phyloP scores from a whole-genome alignment of 2,797 vertebrate genomes.

The Periparus ater region DNA sequence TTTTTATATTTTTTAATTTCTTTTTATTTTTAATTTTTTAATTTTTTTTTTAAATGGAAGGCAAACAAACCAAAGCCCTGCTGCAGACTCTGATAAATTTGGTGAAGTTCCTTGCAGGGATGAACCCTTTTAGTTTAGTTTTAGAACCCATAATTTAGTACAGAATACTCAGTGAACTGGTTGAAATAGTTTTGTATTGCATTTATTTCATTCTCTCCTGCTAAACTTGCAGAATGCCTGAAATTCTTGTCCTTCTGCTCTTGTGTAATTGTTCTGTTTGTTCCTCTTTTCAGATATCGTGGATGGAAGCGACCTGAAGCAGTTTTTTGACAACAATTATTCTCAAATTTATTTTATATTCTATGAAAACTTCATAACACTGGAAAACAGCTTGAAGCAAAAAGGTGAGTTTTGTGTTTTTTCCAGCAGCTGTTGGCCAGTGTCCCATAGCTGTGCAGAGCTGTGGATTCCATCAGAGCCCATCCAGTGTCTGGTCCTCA shows the following conservation, averaged over 20 bases:
- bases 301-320: conserved; percentile 93
- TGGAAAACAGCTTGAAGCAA: conserved; percentile 98
- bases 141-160: not conserved
- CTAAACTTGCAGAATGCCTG: not conserved
- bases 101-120: not conserved
- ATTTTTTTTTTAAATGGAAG: not conserved
- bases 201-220: not conserved
- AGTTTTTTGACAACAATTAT: conserved; percentile 95
- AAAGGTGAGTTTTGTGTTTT: conserved; percentile 84
- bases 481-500: not conserved
- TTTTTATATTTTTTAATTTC: not conserved
- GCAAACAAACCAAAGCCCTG: not conserved
- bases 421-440: not conserved
- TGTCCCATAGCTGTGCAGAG: not conserved
- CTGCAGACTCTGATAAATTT: not conserved
- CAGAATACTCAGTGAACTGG: not conserved
- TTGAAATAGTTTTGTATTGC: not conserved
- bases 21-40: too few species aligned
- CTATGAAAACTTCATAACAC: conserved; percentile 99
- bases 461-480: not conserved
- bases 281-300: conserved; percentile 84
- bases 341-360: conserved; percentile 99
- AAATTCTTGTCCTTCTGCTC: not conserved
- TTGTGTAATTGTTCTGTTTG: not conserved
- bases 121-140: not conserved